Evolutionary conservation across 2,113 vertebrate genomes (phyloP), one percentile per base, ranked within the genome.

Genomic region (Ondatra zibethicus): DNA sequence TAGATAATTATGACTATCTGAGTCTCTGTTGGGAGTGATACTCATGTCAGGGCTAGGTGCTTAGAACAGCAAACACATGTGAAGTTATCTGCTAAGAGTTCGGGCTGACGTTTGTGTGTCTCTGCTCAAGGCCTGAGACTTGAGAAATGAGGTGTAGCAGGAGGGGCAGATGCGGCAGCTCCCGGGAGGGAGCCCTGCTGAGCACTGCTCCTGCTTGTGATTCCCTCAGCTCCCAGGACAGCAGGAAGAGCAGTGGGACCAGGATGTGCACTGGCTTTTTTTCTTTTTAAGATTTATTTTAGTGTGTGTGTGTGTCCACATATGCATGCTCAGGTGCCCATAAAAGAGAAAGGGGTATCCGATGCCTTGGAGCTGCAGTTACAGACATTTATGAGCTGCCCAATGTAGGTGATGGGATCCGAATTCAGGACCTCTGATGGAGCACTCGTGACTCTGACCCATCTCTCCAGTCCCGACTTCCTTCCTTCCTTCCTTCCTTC

Each of bases 81-180:
- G 39, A 65, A 36, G 9, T 36, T 47, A 14, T 36, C 45, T 68
- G 61, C 19, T 65, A 63, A 36, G 84, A 86, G 27, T 9, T 39
- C 23, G 27, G 33, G 45, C 42, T 2, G 45, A 52, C 85, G 47
- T 13, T 13, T 36, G 16, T 36, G 65, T 76, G 4, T 70, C 84
- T 93, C 66, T 68, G n/a, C 16, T 29, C 23, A 36, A 81, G 19
- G 11, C 16, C 31, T 8, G 19, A 47, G 33, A 33, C 77, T 33
- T n/a, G 75, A 39, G 12, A 8, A 5, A 14, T 0, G 65, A 65
- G 1, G 0, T 2, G 31, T 4, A 55, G 52, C 23, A 3, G 5
- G n/a, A 27, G 33, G 0, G 9, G 36, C 31, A 5, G 72, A 8
- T 3, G 58, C 2, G 1, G 21, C 1, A 36, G 23, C 16, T 29